A percentile compares a stretch with the other conserved stretches of the same genome.
Evolutionary conservation across 1,140 invertebrate genomes (phyloP).

Genomic region (Papilio polyxenes): DNA sequence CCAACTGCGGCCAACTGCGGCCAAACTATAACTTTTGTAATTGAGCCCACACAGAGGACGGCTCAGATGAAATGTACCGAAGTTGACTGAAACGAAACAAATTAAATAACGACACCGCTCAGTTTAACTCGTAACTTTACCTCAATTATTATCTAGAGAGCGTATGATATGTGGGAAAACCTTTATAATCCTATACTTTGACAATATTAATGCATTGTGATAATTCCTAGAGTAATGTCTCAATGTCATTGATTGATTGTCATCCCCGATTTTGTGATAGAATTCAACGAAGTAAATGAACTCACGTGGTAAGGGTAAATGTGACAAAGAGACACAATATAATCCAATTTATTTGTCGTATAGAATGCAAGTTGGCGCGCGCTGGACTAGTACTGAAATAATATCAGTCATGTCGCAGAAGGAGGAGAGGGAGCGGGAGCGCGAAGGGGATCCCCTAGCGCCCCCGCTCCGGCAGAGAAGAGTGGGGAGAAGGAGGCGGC

Average conservation of each 20-base stretch:
- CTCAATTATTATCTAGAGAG: not conserved
- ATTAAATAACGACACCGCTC: slow-evolving; percentile 11
- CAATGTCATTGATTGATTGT: too few species aligned
- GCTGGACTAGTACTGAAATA: not conserved
- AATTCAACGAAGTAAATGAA: not conserved
- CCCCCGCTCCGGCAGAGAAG: too few species aligned
- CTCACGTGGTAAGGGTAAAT: not conserved
- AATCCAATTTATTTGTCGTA: not conserved
- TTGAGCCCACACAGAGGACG: not conserved
- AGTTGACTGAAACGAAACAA: not conserved
- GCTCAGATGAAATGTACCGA: not conserved
- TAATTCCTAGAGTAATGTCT: not conserved
- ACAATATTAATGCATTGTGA: not conserved
- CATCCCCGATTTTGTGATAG: not conserved
- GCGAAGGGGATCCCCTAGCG: too few species aligned
- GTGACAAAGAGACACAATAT: not conserved
- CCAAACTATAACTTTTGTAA: not conserved
- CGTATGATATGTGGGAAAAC: not conserved
- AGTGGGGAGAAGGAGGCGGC: too few species aligned
- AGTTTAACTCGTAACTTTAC: not conserved
- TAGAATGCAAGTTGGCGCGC: not conserved
- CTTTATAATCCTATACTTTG: not conserved
- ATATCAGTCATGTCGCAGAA: too few species aligned
- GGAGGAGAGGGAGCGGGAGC: too few species aligned
- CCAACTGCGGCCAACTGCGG: not conserved